Conservation (phyloP, 1,140 invertebrate species). For the Zaprionus inermis region DNA sequence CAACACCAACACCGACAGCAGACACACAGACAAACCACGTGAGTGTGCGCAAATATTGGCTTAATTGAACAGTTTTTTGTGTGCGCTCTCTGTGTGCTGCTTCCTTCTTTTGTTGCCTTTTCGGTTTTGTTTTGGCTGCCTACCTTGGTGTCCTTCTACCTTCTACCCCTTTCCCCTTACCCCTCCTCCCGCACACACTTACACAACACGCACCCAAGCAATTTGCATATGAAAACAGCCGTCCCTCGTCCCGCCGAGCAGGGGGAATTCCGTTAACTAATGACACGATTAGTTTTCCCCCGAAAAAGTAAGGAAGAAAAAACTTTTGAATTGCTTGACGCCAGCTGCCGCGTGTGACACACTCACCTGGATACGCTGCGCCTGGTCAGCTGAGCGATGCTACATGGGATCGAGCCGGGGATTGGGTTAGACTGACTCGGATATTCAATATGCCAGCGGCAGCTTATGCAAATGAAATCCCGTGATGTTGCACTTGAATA, state of each 20-base stretch:
- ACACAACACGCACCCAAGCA: constrained; percentile 42
- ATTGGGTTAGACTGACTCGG: neutral
- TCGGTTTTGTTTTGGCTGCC: constrained; percentile 33
- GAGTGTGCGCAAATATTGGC: constrained; percentile 80
- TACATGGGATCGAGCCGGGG: neutral
- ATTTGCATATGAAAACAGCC: constrained; percentile 67
- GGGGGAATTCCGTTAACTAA: constrained; percentile 39
- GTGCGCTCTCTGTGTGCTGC: constrained; percentile 11
- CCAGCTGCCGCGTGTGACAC: neutral
- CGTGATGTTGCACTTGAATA: constrained; percentile 52
- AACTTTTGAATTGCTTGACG: constrained; percentile 21
- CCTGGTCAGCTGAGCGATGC: neutral
- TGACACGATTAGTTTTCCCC: constrained; percentile 24
- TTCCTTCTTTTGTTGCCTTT: constrained; percentile 23
- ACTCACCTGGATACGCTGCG: constrained; percentile 9
- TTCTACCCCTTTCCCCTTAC: too few species aligned
- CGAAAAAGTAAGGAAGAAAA: neutral
- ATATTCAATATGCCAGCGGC: constrained; percentile 6
- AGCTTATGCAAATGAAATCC: constrained; percentile 25
- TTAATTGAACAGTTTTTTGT: constrained; percentile 69
- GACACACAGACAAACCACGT: constrained; percentile 21
- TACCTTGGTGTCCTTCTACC: too few species aligned
- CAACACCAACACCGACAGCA: constrained; percentile 15
- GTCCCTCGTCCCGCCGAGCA: neutral
- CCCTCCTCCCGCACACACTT: constrained; percentile 18